Base-by-base conservation (phyloP, 2,888 invertebrate genomes). In the Drosophila multiciliata region DNA sequence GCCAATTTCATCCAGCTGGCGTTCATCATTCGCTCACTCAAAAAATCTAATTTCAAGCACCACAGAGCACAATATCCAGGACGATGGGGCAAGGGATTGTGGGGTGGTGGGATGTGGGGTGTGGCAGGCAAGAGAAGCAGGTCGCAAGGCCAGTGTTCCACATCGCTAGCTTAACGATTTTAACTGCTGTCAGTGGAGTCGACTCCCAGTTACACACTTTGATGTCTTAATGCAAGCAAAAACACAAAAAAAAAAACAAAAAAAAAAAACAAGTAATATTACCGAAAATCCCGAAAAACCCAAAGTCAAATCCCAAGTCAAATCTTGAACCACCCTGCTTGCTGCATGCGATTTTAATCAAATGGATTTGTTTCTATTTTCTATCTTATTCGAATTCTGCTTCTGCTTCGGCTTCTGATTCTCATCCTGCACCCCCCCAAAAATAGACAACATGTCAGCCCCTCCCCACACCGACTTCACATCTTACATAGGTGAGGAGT, bases 11-110 rank as follows among this genome's bases (percentile, higher is more conserved):
- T 45, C 26, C 61, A 59, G 23, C 48, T 20, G 45, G 45, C 45
- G 45, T 45, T 26, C 49, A 60, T 35, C 50, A 35, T 12, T 26
- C 42, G 33, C 66, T 54, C 29, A 73, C 80, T 73, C 72, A 77
- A 33, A 78, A 87, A 87, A 87, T 89, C 89, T 87, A 87, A 87
- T 87, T 87, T 87, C 87, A 87, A 87, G 87, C 90, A 87, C 83
- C 87, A 87, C 74, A 89, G 87, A 64, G 60, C 81, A 77, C 63
- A 60, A 68, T n/a, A 11, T n/a, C 29, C 58, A 50, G 45, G 26
- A 26, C 17, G 45, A 15, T 8, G 15, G 8, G 23, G 45, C 45
- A 45, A 12, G 3, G 6, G 17, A 9, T 55, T 45, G 40, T 15
- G 15, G n/a, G 36, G 5, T 29, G 23, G 23, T 38, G 35, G 23